Evolutionary conservation across 2,888 invertebrate genomes (phyloP).

Genomic region (Choristoneura rosaceana): DNA sequence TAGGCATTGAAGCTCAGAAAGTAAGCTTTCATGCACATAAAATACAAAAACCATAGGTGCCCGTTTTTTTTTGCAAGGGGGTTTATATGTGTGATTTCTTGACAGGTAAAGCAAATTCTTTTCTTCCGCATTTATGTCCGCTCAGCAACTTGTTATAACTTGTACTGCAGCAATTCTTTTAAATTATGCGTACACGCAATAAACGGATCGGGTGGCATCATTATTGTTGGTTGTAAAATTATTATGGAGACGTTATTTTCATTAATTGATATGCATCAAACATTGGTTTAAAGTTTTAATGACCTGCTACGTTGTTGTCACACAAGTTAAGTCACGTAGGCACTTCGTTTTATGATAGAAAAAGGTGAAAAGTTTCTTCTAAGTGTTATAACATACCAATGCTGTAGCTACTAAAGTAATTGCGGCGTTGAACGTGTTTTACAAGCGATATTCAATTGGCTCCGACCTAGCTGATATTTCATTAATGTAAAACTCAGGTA

Average conservation of each 20-base stretch:
- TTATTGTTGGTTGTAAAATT: no score
- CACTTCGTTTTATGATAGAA: slow-evolving; percentile 7
- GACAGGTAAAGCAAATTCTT: neutral
- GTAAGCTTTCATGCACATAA: no score
- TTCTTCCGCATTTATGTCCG: neutral
- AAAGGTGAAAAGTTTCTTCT: neutral
- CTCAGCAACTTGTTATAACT: neutral
- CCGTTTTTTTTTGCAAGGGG: no score
- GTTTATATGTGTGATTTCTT: no score
- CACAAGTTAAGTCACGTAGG: neutral
- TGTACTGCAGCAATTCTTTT: neutral
- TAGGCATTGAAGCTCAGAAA: no score
- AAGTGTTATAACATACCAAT: slow-evolving; percentile 1
- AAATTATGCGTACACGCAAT: neutral
- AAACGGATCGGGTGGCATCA: neutral
- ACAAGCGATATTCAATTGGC: neutral
- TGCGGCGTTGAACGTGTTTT: neutral
- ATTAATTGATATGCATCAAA: neutral
- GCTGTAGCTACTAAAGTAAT: neutral
- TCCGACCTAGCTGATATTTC: neutral
- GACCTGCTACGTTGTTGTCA: neutral
- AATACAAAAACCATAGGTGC: no score
- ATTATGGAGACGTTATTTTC: neutral
- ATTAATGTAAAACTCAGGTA: neutral
- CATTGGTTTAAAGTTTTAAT: neutral